phyloP scores from a whole-genome alignment of 2,113 vertebrate genomes.

The Cyrtonyx montezumae region DNA sequence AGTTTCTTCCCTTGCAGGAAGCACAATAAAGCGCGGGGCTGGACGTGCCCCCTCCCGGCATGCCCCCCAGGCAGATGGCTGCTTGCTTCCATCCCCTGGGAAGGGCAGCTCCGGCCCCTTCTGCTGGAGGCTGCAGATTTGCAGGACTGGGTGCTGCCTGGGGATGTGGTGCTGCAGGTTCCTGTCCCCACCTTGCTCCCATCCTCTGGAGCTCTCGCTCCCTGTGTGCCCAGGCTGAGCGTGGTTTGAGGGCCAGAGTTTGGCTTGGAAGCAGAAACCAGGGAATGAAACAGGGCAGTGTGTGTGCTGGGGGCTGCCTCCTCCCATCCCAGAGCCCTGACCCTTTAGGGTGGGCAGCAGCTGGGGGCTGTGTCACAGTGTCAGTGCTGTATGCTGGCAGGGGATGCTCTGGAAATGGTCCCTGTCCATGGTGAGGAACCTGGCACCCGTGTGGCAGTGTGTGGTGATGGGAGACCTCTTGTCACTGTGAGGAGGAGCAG shows the following conservation, averaged over 20 bases:
- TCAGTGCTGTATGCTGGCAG: too few species aligned
- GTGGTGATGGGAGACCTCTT: neutral
- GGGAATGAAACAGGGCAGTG: neutral
- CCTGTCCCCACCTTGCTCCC: neutral
- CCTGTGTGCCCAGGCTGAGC: neutral
- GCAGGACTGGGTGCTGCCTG: neutral
- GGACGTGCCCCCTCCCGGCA: neutral
- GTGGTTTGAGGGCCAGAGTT: neutral
- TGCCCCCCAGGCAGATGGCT: slow-evolving; percentile 22
- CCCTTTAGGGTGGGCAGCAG: neutral
- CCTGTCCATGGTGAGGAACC: neutral
- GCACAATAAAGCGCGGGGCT: slow-evolving; percentile 63
- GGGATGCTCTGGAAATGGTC: neutral
- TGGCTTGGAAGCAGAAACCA: neutral
- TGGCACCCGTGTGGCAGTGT: neutral
- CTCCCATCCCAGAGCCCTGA: neutral
- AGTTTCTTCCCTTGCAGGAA: slow-evolving; percentile 67
- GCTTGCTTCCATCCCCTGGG: neutral
- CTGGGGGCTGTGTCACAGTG: rapidly evolving
- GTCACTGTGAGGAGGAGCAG: too few species aligned
- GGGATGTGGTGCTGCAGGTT: neutral
- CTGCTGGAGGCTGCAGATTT: neutral
- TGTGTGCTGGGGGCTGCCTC: neutral
- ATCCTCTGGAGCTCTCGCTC: rapidly evolving
- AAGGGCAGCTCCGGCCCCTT: neutral